Evolutionary conservation across 2,888 invertebrate species (phyloP).

Genomic region (Thysanoteuthis rhombus): DNA sequence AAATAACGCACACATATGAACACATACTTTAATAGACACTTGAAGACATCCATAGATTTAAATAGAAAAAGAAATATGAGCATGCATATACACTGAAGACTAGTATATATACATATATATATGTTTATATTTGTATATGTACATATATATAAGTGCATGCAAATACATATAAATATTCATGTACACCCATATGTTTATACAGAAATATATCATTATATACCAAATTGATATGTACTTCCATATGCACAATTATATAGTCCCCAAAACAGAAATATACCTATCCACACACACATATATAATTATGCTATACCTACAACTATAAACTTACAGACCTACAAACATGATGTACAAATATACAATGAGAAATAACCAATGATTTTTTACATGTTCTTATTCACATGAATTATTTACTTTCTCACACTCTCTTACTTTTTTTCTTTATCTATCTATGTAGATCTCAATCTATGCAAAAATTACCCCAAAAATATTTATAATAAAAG

Average conservation of each 20-base stretch:
- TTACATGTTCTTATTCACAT: too few relatives aligned
- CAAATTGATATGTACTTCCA: not conserved
- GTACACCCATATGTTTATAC: not conserved
- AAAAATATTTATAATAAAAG: too few relatives aligned
- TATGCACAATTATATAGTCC: not conserved
- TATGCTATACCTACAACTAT: too few relatives aligned
- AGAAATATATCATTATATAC: not conserved
- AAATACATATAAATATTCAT: not conserved
- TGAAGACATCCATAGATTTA: not conserved
- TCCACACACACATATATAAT: not conserved
- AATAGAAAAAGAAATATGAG: not conserved
- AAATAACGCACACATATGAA: too few relatives aligned
- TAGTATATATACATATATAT: not conserved
- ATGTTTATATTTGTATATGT: too few relatives aligned
- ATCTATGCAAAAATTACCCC: too few relatives aligned
- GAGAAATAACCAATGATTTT: too few relatives aligned
- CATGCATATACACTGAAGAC: not conserved
- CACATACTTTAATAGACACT: not conserved
- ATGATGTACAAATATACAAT: too few relatives aligned
- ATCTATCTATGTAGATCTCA: too few relatives aligned
- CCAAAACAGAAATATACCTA: not conserved
- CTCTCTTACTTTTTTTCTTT: too few relatives aligned
- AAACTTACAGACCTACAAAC: too few relatives aligned
- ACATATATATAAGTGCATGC: not conserved
- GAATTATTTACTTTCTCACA: too few relatives aligned